These are phyloP conservation scores for Lasiurus borealis DNA, from an alignment of 2,113 vertebrate genomes.

Conservation along the genomic window DNA sequence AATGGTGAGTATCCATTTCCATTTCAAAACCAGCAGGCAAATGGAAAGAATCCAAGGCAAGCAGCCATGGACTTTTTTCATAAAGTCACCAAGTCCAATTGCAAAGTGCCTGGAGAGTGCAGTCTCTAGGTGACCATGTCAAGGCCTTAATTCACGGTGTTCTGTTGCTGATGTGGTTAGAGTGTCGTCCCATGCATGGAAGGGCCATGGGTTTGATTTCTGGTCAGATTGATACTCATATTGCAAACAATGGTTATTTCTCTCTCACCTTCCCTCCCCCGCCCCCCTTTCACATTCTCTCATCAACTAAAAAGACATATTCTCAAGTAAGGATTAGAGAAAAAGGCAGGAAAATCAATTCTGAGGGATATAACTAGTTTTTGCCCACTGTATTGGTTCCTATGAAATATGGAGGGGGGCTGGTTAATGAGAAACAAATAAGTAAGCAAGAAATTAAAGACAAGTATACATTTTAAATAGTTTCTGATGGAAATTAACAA, in stretches of 20 bases:
- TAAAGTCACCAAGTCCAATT: not conserved
- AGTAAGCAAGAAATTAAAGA: conserved; percentile 38
- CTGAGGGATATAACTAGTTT: not conserved
- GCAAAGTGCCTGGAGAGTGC: not conserved
- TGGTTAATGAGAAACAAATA: not conserved
- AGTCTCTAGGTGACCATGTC: not conserved
- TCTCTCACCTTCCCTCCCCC: not conserved
- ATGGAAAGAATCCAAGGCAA: not conserved
- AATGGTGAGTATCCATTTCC: not conserved
- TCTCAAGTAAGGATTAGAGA: not conserved
- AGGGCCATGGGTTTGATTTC: not conserved
- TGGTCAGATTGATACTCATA: not conserved
- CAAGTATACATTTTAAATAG: not conserved
- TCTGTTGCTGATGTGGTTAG: not conserved
- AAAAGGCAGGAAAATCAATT: not conserved
- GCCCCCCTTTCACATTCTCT: not conserved
- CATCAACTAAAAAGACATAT: not conserved
- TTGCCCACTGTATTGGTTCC: not conserved
- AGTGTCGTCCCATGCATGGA: too few species aligned
- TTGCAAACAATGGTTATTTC: not conserved
- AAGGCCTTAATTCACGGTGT: not conserved
- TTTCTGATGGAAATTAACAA: not conserved
- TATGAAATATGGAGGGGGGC: not conserved
- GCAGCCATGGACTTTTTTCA: not conserved
- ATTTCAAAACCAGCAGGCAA: not conserved